A percentile compares a stretch with the other conserved stretches of the same genome.
Evolutionary conservation across 2,113 vertebrate species (phyloP).

Genomic region (Melanotaenia duboulayi): DNA sequence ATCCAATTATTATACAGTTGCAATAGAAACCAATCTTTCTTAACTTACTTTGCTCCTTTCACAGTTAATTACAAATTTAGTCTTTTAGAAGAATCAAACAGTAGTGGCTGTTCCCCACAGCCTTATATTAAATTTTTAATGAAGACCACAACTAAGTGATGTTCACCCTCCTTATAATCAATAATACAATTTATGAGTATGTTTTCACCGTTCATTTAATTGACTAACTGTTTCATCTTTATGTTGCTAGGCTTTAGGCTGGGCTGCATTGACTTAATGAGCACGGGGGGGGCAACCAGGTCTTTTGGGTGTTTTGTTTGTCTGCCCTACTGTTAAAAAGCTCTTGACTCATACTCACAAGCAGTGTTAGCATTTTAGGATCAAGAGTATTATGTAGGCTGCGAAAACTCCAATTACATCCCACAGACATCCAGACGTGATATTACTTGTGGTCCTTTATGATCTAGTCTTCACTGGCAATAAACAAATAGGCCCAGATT

Average conservation of each 20-base stretch:
- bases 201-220: not conserved
- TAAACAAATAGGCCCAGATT: conserved; percentile 53
- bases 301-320: conserved; percentile 48
- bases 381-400: not conserved
- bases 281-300: not conserved
- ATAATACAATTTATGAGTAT: not conserved
- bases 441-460: not conserved
- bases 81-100: too few relatives aligned
- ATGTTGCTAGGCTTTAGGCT: not conserved
- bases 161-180: not conserved
- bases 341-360: conserved; percentile 36
- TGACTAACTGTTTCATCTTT: not conserved
- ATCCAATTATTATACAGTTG: not conserved
- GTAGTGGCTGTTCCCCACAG: too few relatives aligned
- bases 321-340: conserved; percentile 25
- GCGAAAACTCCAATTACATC: conserved; percentile 29
- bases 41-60: not conserved
- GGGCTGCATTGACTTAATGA: not conserved
- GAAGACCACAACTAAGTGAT: not conserved
- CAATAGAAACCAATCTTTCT: not conserved
- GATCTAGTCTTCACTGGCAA: conserved; percentile 22
- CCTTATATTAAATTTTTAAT: not conserved
- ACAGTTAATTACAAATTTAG: not conserved
- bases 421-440: conserved; percentile 6
- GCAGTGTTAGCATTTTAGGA: conserved; percentile 16